Evolutionary conservation across 2,113 vertebrate genomes (phyloP), one percentile per base, ranked within the genome.

Genomic region (Cynocephalus volans): DNA sequence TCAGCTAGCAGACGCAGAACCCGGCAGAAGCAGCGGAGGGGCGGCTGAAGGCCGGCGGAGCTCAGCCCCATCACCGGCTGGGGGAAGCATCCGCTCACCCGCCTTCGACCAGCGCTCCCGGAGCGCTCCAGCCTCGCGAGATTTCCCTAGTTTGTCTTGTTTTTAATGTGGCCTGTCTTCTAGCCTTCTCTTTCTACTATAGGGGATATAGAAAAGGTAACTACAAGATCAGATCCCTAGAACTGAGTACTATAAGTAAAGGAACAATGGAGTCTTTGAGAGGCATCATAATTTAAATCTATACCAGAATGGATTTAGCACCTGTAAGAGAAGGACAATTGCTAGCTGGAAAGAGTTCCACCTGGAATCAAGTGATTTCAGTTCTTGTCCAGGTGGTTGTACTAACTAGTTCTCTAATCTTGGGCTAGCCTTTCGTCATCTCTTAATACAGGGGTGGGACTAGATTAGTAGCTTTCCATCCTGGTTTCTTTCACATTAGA

Each of bases 101-200:
- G 21, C 52, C 87, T 52, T 65, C 0, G 1, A 41, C 23, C 1
- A 6, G 73, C 50, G 8, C 45, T 5, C 84, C 28, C 7, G 0
- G 24, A 58, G 52, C 5, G 1, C 26, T 8, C 3, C 5, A 67
- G 56, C 12, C 89, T 97, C 97, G 97, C 98, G 97, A 97, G 95
- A 96, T 9, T 96, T 95, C 83, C 73, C n/a, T n/a, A n/a, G n/a
- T 60, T 26, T 54, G 24, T 54, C 73, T 82, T 84, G 5, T 36
- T 92, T 89, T 97, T 92, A 72, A 58, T 23, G 13, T 93, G 45
- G 18, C 62, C 56, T 90, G 17, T 64, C n/a, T 82, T 96, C 69
- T 67, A 50, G 50, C 11, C 33, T 62, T 41, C 41, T 41, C 52
- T 85, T 52, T 88, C 73, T 9, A 64, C 28, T 69, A 26, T 86